Evolutionary conservation across 2,888 invertebrate species (phyloP), one percentile per base, ranked within the genome.

Genomic region (Rhorus exstirpatorius): DNA sequence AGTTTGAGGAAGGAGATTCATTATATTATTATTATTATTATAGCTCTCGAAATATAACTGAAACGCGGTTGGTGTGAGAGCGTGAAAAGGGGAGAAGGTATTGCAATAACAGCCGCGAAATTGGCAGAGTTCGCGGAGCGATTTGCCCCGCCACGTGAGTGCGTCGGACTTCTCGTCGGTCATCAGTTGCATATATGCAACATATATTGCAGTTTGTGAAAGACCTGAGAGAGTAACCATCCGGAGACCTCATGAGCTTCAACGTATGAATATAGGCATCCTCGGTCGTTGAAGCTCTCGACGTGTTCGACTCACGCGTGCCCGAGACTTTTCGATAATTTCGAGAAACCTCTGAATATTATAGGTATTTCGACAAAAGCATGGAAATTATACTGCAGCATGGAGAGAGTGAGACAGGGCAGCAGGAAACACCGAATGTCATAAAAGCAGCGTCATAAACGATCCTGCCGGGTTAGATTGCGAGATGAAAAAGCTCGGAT

Each of bases 31-130:
- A 79, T 72, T 68, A 38, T 68, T 53, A 44, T 65, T 55, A 46
- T 53, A 75, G 58, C 49, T 80, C 63, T 74, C 63, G 68, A 70
- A 79, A 80, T 70, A 80, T 80, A 76, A 75, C 63, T 58, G 58
- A 44, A 75, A 41, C 24, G n/a, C n/a, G n/a, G n/a, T 21, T 53
- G 74, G 24, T 53, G 41, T 53, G 71, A 53, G 74, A 53, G 19
- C 60, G 75, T 65, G 41, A 63, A 65, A 63, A 17, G 10, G 19
- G 53, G 19, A 26, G 55, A n/a, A 26, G 65, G 46, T 65, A 71
- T 70, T 61, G 76, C 65, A 71, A 71, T 65, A 81, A 79, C 76
- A 76, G 76, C 80, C 80, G 76, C 76, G 76, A 81, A 81, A 81
- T 81, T 81, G 80, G 65, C 35, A 63, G 65, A 70, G 55, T 76